Evolutionary conservation across 2,797 vertebrate genomes (phyloP).

Genomic region (Oceanodroma leucorhoa): DNA sequence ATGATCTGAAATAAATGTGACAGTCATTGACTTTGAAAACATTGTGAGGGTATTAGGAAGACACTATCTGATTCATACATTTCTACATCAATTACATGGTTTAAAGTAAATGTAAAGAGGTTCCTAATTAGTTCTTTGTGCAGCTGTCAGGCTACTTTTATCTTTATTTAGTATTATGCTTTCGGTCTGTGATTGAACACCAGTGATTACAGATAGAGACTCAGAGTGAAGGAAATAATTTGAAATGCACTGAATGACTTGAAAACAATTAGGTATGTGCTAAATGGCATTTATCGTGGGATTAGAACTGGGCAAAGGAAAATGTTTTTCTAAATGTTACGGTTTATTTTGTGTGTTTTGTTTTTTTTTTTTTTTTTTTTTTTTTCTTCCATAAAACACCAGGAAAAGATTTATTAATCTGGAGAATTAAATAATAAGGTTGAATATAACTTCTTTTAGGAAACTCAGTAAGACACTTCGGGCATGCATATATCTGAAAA

Average conservation of each 20-base stretch:
- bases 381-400: neutral
- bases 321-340: neutral
- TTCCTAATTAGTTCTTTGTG: constrained; percentile 67
- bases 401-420: neutral
- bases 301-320: neutral
- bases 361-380: no score
- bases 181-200: constrained; percentile 46
- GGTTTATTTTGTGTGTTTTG: neutral
- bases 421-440: neutral
- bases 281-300: neutral
- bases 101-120: constrained; percentile 66
- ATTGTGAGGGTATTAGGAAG: constrained; percentile 42
- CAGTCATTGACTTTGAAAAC: constrained; percentile 62
- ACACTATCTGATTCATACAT: constrained; percentile 49
- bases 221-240: constrained; percentile 49
- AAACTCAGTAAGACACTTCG: neutral
- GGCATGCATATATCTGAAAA: neutral
- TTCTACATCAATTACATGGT: constrained; percentile 65
- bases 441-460: neutral
- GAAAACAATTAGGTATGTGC: neutral
- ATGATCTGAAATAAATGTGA: constrained; percentile 63
- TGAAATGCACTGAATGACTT: constrained; percentile 1
- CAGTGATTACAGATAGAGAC: constrained; percentile 50
- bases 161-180: constrained; percentile 58
- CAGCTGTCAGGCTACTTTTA: constrained; percentile 58